These are phyloP conservation scores for Blastobasis lacticolella DNA, from an alignment of 2,888 invertebrate genomes.

Conservation along the genomic window DNA sequence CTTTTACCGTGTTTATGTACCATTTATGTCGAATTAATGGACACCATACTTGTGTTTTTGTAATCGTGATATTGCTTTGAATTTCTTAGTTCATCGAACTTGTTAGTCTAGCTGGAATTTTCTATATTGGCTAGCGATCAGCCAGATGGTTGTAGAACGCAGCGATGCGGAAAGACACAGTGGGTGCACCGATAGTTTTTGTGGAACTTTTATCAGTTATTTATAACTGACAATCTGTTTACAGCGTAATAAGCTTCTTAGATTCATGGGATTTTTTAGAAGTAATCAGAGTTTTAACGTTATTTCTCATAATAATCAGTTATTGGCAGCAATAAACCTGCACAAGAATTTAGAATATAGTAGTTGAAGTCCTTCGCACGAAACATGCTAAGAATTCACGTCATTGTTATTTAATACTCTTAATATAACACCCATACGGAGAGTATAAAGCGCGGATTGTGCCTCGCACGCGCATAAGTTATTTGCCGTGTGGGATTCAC, in stretches of 20 bases:
- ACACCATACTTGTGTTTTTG: conserved; percentile 2
- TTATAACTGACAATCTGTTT: too few relatives aligned
- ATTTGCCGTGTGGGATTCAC: conserved; percentile 20
- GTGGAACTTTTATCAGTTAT: background rate
- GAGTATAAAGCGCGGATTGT: too few relatives aligned
- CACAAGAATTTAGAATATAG: too few relatives aligned
- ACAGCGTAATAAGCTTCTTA: too few relatives aligned
- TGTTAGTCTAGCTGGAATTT: conserved; percentile 4
- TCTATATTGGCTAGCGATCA: background rate
- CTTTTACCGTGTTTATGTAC: conserved; percentile 9
- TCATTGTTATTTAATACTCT: too few relatives aligned
- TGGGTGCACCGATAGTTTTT: conserved; percentile 5
- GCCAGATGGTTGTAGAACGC: background rate
- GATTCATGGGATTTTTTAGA: too few relatives aligned
- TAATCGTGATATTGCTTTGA: conserved; percentile 2
- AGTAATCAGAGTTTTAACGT: too few relatives aligned
- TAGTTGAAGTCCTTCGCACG: too few relatives aligned
- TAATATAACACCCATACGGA: too few relatives aligned
- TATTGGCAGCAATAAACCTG: too few relatives aligned
- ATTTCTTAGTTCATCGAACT: conserved; percentile 8
- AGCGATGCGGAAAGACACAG: conserved; percentile 3
- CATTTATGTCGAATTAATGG: conserved; percentile 16
- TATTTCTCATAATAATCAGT: too few relatives aligned
- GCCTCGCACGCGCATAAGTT: conserved; percentile 10
- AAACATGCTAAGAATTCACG: too few relatives aligned